Percentiles rank a stretch among this genome's conserved stretches.
Conservation (phyloP, 2,888 invertebrate species). For the Diplazon laetatorius region DNA sequence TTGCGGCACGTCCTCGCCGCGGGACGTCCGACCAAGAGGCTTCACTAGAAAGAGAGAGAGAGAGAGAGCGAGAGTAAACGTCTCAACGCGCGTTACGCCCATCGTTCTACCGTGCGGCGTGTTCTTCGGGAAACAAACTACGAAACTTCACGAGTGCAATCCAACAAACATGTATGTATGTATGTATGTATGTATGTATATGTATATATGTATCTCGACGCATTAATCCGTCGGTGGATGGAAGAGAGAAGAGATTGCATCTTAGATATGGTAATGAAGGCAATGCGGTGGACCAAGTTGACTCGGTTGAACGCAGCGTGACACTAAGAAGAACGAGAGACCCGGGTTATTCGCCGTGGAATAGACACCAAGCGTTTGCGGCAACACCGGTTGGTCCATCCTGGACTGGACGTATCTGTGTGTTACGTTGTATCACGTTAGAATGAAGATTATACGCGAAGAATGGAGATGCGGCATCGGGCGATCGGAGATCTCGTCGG, state of each 20-base stretch:
- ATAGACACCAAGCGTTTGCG: slow-evolving; percentile 72
- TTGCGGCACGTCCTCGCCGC: slow-evolving; percentile 59
- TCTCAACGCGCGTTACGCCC: slow-evolving; percentile 50
- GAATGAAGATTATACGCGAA: too few relatives aligned
- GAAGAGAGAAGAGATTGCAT: slow-evolving; percentile 80
- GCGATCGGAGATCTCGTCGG: slow-evolving; percentile 22
- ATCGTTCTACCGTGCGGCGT: slow-evolving; percentile 12
- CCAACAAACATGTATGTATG: too few relatives aligned
- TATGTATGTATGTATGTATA: slow-evolving; percentile 55
- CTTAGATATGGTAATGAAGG: slow-evolving; percentile 82
- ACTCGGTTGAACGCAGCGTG: slow-evolving; percentile 71
- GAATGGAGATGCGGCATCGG: slow-evolving; percentile 40
- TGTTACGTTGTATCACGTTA: too few relatives aligned
- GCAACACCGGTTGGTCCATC: too few relatives aligned
- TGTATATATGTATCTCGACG: slow-evolving; percentile 77
- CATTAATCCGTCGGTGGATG: slow-evolving; percentile 76
- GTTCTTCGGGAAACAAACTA: slow-evolving; percentile 25
- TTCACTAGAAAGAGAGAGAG: slow-evolving; percentile 63
- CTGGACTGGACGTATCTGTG: too few relatives aligned
- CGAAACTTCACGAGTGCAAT: background rate
- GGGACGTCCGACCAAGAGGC: slow-evolving; percentile 59
- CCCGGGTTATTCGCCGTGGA: slow-evolving; percentile 77
- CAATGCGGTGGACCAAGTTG: slow-evolving; percentile 73
- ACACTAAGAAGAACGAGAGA: slow-evolving; percentile 78
- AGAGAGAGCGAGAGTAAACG: too few relatives aligned